A percentile compares a stretch with the other conserved stretches of the same genome.
Evolutionary conservation across 2,888 invertebrate genomes (phyloP).

Genomic region (Bimastos eiseni): DNA sequence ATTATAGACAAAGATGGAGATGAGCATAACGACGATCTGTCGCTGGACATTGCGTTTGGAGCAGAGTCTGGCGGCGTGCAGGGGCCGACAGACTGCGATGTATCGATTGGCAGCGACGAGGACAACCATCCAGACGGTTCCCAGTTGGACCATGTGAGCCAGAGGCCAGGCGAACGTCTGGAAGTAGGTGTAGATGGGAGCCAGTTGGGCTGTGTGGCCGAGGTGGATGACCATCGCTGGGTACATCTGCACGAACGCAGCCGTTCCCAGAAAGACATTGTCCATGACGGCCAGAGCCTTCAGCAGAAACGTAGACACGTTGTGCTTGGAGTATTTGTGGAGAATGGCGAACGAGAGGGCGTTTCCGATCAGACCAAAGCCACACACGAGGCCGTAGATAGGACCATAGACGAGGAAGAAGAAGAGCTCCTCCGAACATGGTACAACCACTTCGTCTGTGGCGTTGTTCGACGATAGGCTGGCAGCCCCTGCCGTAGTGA

Average conservation of each 20-base stretch:
- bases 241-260: constrained; percentile 43
- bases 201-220: constrained; percentile 36
- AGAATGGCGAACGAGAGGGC: constrained; percentile 45
- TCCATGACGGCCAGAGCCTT: constrained; percentile 45
- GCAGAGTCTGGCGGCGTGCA: constrained; percentile 44
- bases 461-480: neutral
- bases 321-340: constrained; percentile 42
- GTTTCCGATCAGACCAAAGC: constrained; percentile 46
- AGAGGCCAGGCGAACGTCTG: constrained; percentile 44
- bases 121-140: constrained; percentile 47
- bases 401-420: constrained; percentile 48
- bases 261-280: constrained; percentile 45
- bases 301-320: constrained; percentile 44
- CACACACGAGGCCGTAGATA: constrained; percentile 44
- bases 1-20: constrained; percentile 42
- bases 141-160: constrained; percentile 44
- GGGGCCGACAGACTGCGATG: constrained; percentile 46
- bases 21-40: constrained; percentile 39
- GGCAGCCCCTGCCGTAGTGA: neutral
- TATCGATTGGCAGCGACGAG: constrained; percentile 46
- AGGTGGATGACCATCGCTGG: constrained; percentile 44
- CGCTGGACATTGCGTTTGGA: constrained; percentile 42
- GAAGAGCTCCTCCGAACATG: constrained; percentile 35
- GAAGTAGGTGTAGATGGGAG: constrained; percentile 41
- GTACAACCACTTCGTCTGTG: constrained; percentile 1